A percentile compares a stretch with the other conserved stretches of the same genome.
phyloP scores from a whole-genome alignment of 2,888 invertebrate species.

The Orgyia antiqua region DNA sequence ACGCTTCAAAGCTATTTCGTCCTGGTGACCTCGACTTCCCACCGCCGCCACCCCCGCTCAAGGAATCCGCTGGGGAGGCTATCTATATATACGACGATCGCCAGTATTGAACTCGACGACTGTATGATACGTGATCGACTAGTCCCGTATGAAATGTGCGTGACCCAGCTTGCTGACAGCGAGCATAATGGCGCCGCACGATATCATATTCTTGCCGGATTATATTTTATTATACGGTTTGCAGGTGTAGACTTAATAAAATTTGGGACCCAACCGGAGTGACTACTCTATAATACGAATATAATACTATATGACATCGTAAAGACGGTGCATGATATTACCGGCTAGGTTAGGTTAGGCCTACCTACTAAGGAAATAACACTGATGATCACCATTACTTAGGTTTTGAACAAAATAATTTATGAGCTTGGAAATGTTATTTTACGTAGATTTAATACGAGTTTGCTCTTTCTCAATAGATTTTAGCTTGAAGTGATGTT shows the following conservation, averaged over 20 bases:
- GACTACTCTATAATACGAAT: slow-evolving; percentile 31
- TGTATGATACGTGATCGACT: slow-evolving; percentile 29
- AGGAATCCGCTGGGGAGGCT: slow-evolving; percentile 83
- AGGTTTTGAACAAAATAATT: slow-evolving; percentile 38
- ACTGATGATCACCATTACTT: slow-evolving; percentile 22
- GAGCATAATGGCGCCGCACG: slow-evolving; percentile 9
- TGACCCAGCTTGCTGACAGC: slow-evolving; percentile 10
- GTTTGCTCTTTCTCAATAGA: slow-evolving; percentile 50
- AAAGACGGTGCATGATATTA: slow-evolving; percentile 17
- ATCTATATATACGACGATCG: slow-evolving; percentile 76
- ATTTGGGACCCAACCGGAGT: slow-evolving; percentile 61
- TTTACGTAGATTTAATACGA: slow-evolving; percentile 43
- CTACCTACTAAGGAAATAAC: slow-evolving; percentile 11
- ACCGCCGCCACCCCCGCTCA: slow-evolving; percentile 67
- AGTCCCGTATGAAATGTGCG: slow-evolving; percentile 25
- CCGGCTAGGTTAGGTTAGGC: too few species aligned
- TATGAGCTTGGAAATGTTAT: slow-evolving; percentile 40
- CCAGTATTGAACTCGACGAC: slow-evolving; percentile 51
- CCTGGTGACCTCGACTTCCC: slow-evolving; percentile 66
- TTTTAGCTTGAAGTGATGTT: slow-evolving; percentile 55
- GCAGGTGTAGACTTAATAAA: slow-evolving; percentile 42
- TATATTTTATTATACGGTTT: slow-evolving; percentile 26
- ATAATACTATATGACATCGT: slow-evolving; percentile 14
- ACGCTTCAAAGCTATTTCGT: slow-evolving; percentile 70
- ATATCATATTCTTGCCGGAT: slow-evolving; percentile 26